Evolutionary conservation across 1,140 invertebrate species (phyloP).

Genomic region (Diorhabda elongata): DNA sequence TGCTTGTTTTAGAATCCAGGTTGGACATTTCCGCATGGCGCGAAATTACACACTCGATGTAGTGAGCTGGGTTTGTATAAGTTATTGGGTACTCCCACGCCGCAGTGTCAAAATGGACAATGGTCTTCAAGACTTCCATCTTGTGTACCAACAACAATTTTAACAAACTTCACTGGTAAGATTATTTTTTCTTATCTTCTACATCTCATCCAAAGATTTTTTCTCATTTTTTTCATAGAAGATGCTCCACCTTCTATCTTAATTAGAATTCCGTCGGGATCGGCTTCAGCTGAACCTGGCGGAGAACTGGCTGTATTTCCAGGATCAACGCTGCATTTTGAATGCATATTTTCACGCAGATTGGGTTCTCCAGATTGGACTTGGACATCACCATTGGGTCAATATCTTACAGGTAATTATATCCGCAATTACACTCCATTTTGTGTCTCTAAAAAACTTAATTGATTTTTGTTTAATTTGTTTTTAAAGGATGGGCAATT

Average conservation of each 20-base stretch:
- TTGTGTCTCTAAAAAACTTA: not conserved
- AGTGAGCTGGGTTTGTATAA: conserved; percentile 78
- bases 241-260: conserved; percentile 80
- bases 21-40: conserved; percentile 60
- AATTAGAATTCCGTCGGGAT: conserved; percentile 73
- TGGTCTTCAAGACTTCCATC: conserved; percentile 71
- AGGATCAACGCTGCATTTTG: conserved; percentile 75
- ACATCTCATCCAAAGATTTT: not conserved
- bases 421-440: not conserved
- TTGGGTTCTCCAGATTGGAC: conserved; percentile 81
- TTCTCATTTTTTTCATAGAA: conserved; percentile 52
- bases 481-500: conserved; percentile 70
- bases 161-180: conserved; percentile 79
- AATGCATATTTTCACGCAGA: conserved; percentile 72
- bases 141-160: conserved; percentile 73
- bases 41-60: conserved; percentile 67
- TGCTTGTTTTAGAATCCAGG: conserved; percentile 39
- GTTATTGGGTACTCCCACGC: conserved; percentile 61
- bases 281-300: conserved; percentile 71
- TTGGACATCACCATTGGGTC: conserved; percentile 76
- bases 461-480: not conserved
- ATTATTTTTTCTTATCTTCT: not conserved
- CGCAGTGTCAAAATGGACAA: conserved; percentile 72
- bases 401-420: conserved; percentile 66
- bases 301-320: conserved; percentile 77